A percentile compares a stretch with the other conserved stretches of the same genome.
Conservation (phyloP, 2,888 invertebrate species). For the Parnassius apollo region DNA sequence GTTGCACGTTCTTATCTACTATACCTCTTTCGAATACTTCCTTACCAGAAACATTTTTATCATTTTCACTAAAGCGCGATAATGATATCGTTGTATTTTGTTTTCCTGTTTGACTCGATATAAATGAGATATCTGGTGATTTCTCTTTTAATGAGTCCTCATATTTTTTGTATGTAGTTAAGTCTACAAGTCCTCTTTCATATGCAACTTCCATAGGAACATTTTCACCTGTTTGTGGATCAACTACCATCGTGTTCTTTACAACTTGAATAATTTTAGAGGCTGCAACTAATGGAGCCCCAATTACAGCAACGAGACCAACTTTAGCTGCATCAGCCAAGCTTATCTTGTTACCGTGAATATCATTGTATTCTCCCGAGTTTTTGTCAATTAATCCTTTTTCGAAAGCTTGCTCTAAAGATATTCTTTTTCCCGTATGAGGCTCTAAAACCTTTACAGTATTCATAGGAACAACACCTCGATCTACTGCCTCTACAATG, state of each 20-base stretch:
- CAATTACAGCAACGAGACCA: constrained; percentile 88
- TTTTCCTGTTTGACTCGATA: constrained; percentile 28
- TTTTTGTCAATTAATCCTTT: constrained; percentile 87
- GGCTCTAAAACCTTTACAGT: constrained; percentile 87
- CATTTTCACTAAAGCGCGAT: constrained; percentile 66
- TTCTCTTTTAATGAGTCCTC: constrained; percentile 69
- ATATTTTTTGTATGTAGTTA: constrained; percentile 75
- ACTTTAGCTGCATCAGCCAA: constrained; percentile 88
- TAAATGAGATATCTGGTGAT: constrained; percentile 45
- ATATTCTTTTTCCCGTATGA: constrained; percentile 83
- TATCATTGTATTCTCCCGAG: constrained; percentile 85
- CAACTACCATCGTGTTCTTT: constrained; percentile 83
- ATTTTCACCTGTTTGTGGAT: constrained; percentile 90
- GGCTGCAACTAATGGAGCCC: constrained; percentile 87
- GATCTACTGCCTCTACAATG: constrained; percentile 87
- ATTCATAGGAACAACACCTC: constrained; percentile 86
- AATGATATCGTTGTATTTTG: not conserved
- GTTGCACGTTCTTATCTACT: constrained; percentile 66
- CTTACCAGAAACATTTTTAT: constrained; percentile 69
- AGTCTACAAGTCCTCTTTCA: constrained; percentile 86
- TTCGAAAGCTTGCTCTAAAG: constrained; percentile 87
- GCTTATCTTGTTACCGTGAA: constrained; percentile 83
- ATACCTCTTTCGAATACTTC: constrained; percentile 81
- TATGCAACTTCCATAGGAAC: constrained; percentile 91
- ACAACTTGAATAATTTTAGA: constrained; percentile 86